Percentiles rank a stretch among this genome's conserved stretches.
Evolutionary conservation across 1,140 invertebrate genomes (phyloP).

Genomic region (Sycophaga agraensis): DNA sequence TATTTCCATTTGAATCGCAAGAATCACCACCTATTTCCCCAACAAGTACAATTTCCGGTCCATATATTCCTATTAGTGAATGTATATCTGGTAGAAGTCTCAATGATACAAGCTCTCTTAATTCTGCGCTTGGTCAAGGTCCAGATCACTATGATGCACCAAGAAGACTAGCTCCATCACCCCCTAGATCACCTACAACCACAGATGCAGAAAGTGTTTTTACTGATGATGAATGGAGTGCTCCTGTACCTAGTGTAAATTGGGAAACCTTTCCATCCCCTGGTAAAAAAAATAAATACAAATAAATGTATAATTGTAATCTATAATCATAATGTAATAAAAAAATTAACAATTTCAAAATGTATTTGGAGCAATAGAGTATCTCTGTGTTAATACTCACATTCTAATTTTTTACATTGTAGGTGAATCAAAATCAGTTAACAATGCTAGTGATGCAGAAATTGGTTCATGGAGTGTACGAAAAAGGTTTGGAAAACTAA

Average conservation of each 20-base stretch:
- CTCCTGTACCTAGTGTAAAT: slow-evolving; percentile 55
- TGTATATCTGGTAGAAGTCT: slow-evolving; percentile 81
- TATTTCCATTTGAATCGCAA: slow-evolving; percentile 54
- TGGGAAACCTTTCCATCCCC: slow-evolving; percentile 62
- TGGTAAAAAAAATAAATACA: not conserved
- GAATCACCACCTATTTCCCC: slow-evolving; percentile 64
- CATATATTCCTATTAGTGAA: slow-evolving; percentile 83
- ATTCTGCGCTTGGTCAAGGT: slow-evolving; percentile 44
- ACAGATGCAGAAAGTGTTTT: slow-evolving; percentile 56
- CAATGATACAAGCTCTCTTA: slow-evolving; percentile 51
- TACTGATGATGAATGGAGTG: slow-evolving; percentile 48
- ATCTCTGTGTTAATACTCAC: too few relatives aligned
- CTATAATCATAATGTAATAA: too few relatives aligned
- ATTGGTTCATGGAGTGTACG: slow-evolving; percentile 60
- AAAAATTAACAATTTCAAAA: too few relatives aligned
- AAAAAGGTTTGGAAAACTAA: slow-evolving; percentile 59
- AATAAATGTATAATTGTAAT: too few relatives aligned
- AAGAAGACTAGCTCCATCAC: slow-evolving; percentile 49
- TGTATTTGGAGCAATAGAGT: too few relatives aligned
- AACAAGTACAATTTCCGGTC: slow-evolving; percentile 65
- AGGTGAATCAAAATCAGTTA: slow-evolving; percentile 53
- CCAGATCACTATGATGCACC: slow-evolving; percentile 54
- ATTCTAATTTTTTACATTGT: not conserved
- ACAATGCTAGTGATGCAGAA: slow-evolving; percentile 62
- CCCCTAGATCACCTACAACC: slow-evolving; percentile 48